Conservation (phyloP, 2,113 vertebrate species). For the Todiramphus chloris region DNA sequence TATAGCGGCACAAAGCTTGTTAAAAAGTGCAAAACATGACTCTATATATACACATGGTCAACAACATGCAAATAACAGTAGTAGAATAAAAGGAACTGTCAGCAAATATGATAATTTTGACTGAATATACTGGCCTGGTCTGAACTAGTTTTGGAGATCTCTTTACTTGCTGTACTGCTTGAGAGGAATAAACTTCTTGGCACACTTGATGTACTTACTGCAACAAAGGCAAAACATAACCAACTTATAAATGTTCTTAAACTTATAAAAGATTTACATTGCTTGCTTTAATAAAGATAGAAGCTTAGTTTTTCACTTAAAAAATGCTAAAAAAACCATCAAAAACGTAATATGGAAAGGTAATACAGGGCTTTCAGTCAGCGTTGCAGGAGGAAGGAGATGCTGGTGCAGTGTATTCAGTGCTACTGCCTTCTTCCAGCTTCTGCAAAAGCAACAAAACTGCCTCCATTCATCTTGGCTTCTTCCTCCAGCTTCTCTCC, state of each 20-base stretch:
- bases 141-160: not conserved
- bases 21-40: not conserved
- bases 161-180: not conserved
- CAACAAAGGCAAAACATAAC: not conserved
- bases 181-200: not conserved
- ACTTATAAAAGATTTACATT: not conserved
- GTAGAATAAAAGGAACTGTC: not conserved
- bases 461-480: not conserved
- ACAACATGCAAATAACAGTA: not conserved
- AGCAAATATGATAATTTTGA: not conserved
- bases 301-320: not conserved
- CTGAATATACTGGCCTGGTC: not conserved
- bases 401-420: not conserved
- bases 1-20: not conserved
- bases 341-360: not conserved
- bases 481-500: not conserved
- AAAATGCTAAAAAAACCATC: not conserved
- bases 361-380: not conserved
- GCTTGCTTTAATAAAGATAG: not conserved
- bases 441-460: not conserved
- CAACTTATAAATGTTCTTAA: not conserved
- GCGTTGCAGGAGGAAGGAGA: not conserved
- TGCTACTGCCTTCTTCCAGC: not conserved
- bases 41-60: not conserved
- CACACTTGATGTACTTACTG: not conserved